Evolutionary conservation across 2,113 vertebrate species (phyloP).

Genomic region (Indri indri): DNA sequence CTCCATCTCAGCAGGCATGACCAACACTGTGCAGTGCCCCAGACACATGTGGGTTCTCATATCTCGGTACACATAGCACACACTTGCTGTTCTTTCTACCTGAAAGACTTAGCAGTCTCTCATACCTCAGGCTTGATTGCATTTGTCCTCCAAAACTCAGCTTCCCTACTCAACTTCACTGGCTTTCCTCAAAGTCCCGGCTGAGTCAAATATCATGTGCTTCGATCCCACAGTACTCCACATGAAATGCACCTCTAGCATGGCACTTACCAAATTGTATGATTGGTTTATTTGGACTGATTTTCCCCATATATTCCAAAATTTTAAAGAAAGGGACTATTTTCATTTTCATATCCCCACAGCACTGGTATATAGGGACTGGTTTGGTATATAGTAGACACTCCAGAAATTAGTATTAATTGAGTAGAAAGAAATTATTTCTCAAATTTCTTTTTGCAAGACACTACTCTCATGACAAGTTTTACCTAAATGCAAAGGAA

Average conservation of each 20-base stretch:
- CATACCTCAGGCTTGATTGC: background rate
- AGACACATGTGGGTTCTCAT: background rate
- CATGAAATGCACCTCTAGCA: background rate
- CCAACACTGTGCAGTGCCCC: no score
- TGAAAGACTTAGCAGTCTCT: background rate
- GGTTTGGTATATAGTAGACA: background rate
- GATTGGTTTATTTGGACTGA: background rate
- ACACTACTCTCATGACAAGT: background rate
- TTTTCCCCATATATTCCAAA: background rate
- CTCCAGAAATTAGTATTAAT: background rate
- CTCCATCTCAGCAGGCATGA: background rate
- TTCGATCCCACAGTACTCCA: background rate
- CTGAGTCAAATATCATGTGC: background rate
- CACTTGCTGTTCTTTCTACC: background rate
- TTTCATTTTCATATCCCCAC: background rate
- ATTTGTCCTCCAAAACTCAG: background rate
- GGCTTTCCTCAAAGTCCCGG: background rate
- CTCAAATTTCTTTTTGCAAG: background rate
- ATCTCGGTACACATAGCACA: background rate
- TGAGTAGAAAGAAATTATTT: background rate
- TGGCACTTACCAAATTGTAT: background rate
- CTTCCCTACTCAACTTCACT: background rate
- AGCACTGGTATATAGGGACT: no score
- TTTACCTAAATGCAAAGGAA: background rate
- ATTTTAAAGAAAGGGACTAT: background rate